phyloP scores from a whole-genome alignment of 2,113 vertebrate species.

The Xiphophorus maculatus region DNA sequence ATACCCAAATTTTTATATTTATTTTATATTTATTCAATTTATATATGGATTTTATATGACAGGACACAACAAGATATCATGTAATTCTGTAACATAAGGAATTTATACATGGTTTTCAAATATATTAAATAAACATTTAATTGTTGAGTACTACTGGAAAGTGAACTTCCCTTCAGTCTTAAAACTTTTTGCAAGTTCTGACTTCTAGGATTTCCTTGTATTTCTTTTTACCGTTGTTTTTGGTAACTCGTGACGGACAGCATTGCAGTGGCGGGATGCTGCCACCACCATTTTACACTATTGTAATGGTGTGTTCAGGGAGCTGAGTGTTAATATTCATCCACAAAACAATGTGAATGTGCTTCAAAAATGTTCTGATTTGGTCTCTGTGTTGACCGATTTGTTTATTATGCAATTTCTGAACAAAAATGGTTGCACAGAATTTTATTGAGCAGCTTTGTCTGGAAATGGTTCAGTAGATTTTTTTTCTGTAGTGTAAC shows the following conservation, averaged over 20 bases:
- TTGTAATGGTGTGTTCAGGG: too few species aligned
- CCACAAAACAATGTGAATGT: neutral
- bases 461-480: slow-evolving; percentile 16
- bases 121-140: too few species aligned
- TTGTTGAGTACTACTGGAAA: too few species aligned
- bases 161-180: neutral
- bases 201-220: neutral
- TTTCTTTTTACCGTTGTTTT: neutral
- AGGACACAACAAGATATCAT: too few species aligned
- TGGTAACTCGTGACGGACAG: neutral
- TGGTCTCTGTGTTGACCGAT: neutral
- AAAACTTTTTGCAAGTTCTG: neutral
- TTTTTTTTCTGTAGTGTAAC: slow-evolving; percentile 2
- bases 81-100: too few species aligned
- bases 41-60: too few species aligned
- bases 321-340: neutral
- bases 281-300: neutral
- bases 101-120: too few species aligned
- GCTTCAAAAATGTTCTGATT: neutral
- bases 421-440: neutral
- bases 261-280: neutral
- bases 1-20: neutral
- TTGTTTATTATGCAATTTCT: neutral
- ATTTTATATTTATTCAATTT: neutral
- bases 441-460: slow-evolving; percentile 36